These are phyloP conservation scores for Epizoanthus stellaris DNA, from an alignment of 92 coral and sea anemone genomes.

Conservation along the genomic window DNA sequence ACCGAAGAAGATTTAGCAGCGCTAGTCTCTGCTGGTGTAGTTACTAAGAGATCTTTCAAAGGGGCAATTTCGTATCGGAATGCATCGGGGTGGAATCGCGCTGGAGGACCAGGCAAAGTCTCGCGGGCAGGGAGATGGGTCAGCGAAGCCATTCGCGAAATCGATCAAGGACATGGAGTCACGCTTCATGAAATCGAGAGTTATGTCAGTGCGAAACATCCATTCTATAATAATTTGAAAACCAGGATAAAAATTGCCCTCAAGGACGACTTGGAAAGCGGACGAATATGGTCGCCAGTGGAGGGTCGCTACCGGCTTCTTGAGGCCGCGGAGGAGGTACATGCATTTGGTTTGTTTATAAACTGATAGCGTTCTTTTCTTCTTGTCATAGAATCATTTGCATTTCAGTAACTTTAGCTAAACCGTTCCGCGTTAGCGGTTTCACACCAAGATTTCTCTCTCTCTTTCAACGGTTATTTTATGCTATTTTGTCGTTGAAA, in stretches of 20 bases:
- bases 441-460: not conserved
- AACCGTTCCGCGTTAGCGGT: not conserved
- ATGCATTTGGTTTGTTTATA: not conserved
- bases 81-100: conserved; percentile 88
- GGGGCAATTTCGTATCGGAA: conserved; percentile 98
- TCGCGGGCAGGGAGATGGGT: conserved; percentile 98
- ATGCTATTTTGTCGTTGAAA: not conserved
- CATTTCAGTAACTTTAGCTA: not conserved
- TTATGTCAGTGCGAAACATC: conserved; percentile 87
- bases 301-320: conserved; percentile 92
- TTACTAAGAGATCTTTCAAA: conserved; percentile 94
- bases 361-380: conserved; percentile 5
- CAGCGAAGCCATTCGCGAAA: conserved; percentile 94
- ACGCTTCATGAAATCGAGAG: conserved; percentile 89
- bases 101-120: conserved; percentile 83
- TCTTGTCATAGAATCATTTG: not conserved
- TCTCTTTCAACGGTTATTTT: not conserved
- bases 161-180: conserved; percentile 95
- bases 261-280: conserved; percentile 91
- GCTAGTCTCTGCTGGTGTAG: conserved; percentile 87
- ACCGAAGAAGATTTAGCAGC: too few relatives aligned
- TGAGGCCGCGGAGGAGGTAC: conserved; percentile 86
- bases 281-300: conserved; percentile 87
- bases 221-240: conserved; percentile 92
- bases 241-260: conserved; percentile 92